These are phyloP conservation scores for Malurus splendens DNA, from an alignment of 2,797 vertebrate genomes.

Conservation along the genomic window DNA sequence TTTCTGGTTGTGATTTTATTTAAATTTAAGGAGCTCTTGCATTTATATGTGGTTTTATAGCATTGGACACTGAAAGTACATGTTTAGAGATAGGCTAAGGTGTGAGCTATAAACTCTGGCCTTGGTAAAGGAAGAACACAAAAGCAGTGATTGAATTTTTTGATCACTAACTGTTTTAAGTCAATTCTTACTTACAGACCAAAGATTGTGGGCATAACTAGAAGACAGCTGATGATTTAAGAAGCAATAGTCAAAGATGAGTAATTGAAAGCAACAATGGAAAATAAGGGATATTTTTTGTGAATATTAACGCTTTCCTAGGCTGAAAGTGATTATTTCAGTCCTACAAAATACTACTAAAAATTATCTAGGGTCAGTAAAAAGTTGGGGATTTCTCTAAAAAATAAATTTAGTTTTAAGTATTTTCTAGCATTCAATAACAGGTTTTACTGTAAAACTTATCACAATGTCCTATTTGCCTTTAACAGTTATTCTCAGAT, in stretches of 20 bases:
- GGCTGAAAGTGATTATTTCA: not conserved
- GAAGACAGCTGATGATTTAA: not conserved
- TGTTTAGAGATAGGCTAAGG: not conserved
- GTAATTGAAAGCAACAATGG: not conserved
- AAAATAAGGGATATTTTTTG: not conserved
- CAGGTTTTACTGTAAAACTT: not conserved
- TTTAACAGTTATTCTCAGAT: not conserved
- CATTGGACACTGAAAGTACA: not conserved
- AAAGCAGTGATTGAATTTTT: not conserved
- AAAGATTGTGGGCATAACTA: not conserved
- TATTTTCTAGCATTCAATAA: not conserved
- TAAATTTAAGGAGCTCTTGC: not conserved
- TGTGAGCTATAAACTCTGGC: not conserved
- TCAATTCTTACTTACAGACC: not conserved
- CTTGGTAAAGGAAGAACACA: not conserved
- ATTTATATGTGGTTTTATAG: not conserved
- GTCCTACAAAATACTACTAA: not conserved
- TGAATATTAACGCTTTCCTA: not conserved
- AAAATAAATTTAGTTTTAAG: not conserved
- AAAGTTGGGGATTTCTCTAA: not conserved
- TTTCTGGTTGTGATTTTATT: not conserved
- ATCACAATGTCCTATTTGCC: not conserved
- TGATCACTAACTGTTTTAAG: not conserved
- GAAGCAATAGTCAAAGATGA: not conserved
- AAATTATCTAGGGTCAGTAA: not conserved